Conservation (phyloP, 2,113 vertebrate genomes). For the Mus musculus region GRCm39 chr3:63545001-63545500, state of each 20-base stretch:
- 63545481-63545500: too few species aligned
- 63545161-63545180: not conserved
- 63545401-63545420: too few species aligned
- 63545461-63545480: too few species aligned
- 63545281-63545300: too few species aligned
- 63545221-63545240: not conserved
- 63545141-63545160: not conserved
- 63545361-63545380: too few species aligned
- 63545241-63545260: not conserved
- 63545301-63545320: too few species aligned
- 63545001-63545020: not conserved
- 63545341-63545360: too few species aligned
- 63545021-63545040: not conserved
- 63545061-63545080: not conserved
- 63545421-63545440: too few species aligned
- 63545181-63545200: not conserved
- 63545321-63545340: too few species aligned
- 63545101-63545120: not conserved
- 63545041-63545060: not conserved
- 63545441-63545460: too few species aligned
- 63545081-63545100: not conserved
- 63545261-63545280: too few species aligned
- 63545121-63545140: not conserved
- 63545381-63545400: too few species aligned
- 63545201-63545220: not conserved